Evolutionary conservation across 2,797 vertebrate genomes (phyloP).

Genomic region (Muscicapa striata): DNA sequence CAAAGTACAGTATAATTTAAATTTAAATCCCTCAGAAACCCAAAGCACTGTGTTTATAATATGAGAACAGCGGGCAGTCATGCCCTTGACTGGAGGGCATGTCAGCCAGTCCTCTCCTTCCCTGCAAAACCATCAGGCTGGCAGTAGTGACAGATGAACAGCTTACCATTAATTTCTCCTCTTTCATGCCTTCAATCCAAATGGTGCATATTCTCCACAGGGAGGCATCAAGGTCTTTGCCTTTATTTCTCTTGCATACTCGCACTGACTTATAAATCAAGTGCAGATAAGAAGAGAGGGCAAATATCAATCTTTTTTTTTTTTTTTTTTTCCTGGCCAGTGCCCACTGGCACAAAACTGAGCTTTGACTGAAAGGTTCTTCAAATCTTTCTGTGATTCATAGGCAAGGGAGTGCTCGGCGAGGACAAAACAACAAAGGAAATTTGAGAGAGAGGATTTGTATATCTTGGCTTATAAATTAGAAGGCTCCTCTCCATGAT

Average conservation of each 20-base stretch:
- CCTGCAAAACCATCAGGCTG: constrained; percentile 80
- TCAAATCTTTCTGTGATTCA: constrained; percentile 73
- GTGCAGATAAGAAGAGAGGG: constrained; percentile 78
- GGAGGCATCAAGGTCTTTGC: constrained; percentile 82
- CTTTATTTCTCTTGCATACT: constrained; percentile 81
- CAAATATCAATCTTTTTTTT: constrained; percentile 75
- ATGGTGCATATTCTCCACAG: constrained; percentile 80
- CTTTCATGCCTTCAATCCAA: constrained; percentile 85
- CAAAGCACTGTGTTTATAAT: constrained; percentile 77
- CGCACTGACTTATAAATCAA: constrained; percentile 83
- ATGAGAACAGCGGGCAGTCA: constrained; percentile 78
- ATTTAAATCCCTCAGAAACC: constrained; percentile 76
- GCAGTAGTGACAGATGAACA: constrained; percentile 88
- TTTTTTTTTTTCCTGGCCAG: constrained; percentile 54
- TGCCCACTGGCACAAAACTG: constrained; percentile 71
- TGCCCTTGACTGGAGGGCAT: constrained; percentile 87
- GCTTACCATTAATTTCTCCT: constrained; percentile 86
- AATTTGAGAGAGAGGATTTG: constrained; percentile 63
- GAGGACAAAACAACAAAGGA: constrained; percentile 72
- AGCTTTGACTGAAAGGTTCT: constrained; percentile 74
- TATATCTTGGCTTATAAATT: constrained; percentile 63
- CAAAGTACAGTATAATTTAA: constrained; percentile 75
- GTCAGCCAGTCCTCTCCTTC: constrained; percentile 76
- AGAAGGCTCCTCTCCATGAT: constrained; percentile 42
- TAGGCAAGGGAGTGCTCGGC: constrained; percentile 41